Conservation (phyloP, 2,797 vertebrate species). For the Coendou prehensilis region DNA sequence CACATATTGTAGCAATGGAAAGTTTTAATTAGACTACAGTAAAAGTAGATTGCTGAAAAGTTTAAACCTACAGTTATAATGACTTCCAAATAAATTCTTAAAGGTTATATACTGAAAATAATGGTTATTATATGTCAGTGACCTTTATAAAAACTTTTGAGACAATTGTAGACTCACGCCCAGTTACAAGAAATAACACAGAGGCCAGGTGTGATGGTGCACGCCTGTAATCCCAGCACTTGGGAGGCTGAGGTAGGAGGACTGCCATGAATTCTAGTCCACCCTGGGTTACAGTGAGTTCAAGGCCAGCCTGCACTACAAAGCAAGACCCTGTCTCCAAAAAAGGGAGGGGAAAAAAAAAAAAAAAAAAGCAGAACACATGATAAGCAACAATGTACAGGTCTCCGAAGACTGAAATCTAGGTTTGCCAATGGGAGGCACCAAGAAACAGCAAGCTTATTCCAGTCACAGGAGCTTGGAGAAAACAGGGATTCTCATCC, state of each 20-base stretch:
- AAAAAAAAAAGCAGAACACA: not conserved
- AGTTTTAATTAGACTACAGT: not conserved
- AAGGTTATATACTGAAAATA: not conserved
- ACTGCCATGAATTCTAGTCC: not conserved
- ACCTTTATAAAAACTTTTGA: conserved; percentile 20
- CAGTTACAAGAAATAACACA: not conserved
- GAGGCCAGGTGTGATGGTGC: not conserved
- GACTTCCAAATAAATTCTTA: conserved; percentile 15
- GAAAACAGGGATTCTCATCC: not conserved
- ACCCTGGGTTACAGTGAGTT: not conserved
- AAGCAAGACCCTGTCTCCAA: not conserved
- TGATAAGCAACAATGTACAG: not conserved
- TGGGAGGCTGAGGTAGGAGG: not conserved
- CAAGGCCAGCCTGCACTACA: not conserved
- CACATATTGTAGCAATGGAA: not conserved
- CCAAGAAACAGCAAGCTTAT: not conserved
- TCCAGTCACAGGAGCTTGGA: not conserved
- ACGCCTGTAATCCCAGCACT: not conserved
- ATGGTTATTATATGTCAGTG: not conserved
- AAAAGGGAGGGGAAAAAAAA: not conserved
- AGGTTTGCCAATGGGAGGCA: not conserved
- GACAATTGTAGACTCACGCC: not conserved
- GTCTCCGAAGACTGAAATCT: not conserved
- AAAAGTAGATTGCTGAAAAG: not conserved
- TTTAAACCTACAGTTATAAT: not conserved